Base-by-base conservation (phyloP, 2,888 invertebrate genomes). In the Rotaria socialis region DNA sequence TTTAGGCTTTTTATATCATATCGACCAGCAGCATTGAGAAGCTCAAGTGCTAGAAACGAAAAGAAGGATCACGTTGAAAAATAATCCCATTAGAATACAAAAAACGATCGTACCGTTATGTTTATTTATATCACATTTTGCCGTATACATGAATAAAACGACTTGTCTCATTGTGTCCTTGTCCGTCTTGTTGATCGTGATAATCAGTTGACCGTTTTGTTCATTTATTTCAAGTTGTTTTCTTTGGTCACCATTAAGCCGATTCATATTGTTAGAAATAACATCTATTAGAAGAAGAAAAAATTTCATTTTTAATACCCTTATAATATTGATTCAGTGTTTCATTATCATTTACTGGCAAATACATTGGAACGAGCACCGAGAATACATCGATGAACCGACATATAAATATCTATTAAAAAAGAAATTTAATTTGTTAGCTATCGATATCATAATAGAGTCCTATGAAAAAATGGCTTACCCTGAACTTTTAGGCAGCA, bases 371-470 rank as follows among this genome's bases (percentile, higher is more conserved):
- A 91, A 14, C 92, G 89, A 5, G 91, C 91, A 47, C 90, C 89
- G 75, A 93, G 89, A 60, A 93, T 89, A 88, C 92, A 92, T 27
- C 90, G 89, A 88, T 93, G 92, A 41, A 80, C 75, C 6, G 75
- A 43, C 75, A 80, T 80, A 22, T 80, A 80, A 22, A 43, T 80
- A 11, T 47, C 75, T 80, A 35, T 10, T 27, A 35, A 5, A 60
- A 16, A 14, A 52, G 14, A 14, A 52, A 52, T 52, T 14, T 3
- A 22, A 56, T 56, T 24, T 2, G 6, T 5, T 22, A 7, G 22
- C 22, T 56, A 56, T 56, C 24, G 22, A 8, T 56, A 16, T 19
- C 8, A 50, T 50, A 50, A 55, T 55, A 55, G n/a, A n/a, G n/a
- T n/a, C n/a, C 14, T 50, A 50, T 8, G 60, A 14, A 27, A 14